Evolutionary conservation across 2,888 invertebrate genomes (phyloP).

Genomic region (Callyntrura guangdongensis): DNA sequence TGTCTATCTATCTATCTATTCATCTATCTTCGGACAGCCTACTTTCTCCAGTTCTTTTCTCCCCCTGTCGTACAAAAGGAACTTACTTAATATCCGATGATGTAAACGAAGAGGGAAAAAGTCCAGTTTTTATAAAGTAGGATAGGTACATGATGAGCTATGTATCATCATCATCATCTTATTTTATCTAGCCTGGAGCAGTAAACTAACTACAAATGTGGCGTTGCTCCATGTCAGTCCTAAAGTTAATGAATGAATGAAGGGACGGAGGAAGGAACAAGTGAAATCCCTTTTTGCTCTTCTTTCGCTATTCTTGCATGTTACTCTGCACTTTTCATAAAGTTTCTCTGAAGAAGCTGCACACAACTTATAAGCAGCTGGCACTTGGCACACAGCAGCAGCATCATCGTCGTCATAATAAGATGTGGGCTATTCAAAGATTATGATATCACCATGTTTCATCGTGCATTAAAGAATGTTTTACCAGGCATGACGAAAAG

Average conservation of each 20-base stretch:
- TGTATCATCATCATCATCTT: not conserved
- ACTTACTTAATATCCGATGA: conserved; percentile 21
- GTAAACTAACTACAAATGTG: not conserved
- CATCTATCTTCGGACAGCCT: not conserved
- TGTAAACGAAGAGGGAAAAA: not conserved
- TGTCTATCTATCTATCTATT: not conserved
- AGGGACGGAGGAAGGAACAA: not conserved
- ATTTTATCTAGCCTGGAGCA: conserved; percentile 23
- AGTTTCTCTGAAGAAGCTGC: not conserved
- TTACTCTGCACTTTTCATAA: not conserved
- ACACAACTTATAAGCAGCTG: not conserved
- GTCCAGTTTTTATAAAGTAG: not conserved
- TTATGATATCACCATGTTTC: not conserved
- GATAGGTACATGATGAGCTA: not conserved
- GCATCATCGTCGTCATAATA: not conserved
- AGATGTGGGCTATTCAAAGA: not conserved
- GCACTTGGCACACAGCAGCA: not conserved
- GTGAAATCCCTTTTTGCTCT: not conserved
- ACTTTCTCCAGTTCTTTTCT: not conserved
- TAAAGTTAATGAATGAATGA: not conserved
- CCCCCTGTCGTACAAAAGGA: not conserved
- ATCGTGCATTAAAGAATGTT: not conserved
- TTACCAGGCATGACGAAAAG: not conserved
- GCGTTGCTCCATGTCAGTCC: not conserved
- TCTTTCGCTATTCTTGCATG: not conserved